These are phyloP conservation scores for Hemibagrus guttatus DNA, from an alignment of 2,797 vertebrate species.

Conservation along the genomic window DNA sequence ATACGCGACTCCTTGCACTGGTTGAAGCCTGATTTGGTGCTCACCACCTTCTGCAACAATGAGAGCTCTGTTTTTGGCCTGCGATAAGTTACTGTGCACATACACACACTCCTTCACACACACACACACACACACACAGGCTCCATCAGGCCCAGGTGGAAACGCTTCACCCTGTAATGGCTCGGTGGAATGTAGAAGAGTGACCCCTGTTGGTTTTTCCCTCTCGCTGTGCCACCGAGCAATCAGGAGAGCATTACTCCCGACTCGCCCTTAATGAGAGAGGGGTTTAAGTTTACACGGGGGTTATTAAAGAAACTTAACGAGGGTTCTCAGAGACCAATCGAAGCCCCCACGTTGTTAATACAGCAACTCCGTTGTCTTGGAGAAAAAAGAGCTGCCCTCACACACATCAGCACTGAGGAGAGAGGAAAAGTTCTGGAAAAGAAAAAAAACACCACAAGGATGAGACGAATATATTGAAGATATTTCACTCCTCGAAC, in stretches of 20 bases:
- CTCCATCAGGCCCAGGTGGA: constrained; percentile 58
- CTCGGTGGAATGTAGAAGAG: constrained; percentile 56
- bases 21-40: constrained; percentile 55
- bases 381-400: not conserved
- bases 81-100: constrained; percentile 50
- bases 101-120: constrained; percentile 43
- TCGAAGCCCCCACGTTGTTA: constrained; percentile 33
- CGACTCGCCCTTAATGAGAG: constrained; percentile 64
- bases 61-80: constrained; percentile 47
- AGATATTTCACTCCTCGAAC: not conserved
- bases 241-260: constrained; percentile 60
- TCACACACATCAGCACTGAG: not conserved
- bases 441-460: not conserved
- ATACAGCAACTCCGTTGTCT: constrained; percentile 39
- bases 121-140: constrained; percentile 46
- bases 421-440: constrained; percentile 24
- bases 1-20: constrained; percentile 46
- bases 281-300: constrained; percentile 61
- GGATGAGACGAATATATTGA: not conserved
- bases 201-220: constrained; percentile 59
- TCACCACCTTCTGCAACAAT: constrained; percentile 56
- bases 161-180: constrained; percentile 60
- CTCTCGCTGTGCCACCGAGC: constrained; percentile 50
- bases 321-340: constrained; percentile 62
- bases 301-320: constrained; percentile 68